A percentile compares a stretch with the other conserved stretches of the same genome.
Conservation (phyloP, 2,888 invertebrate genomes). For the Capitulum mitella region DNA sequence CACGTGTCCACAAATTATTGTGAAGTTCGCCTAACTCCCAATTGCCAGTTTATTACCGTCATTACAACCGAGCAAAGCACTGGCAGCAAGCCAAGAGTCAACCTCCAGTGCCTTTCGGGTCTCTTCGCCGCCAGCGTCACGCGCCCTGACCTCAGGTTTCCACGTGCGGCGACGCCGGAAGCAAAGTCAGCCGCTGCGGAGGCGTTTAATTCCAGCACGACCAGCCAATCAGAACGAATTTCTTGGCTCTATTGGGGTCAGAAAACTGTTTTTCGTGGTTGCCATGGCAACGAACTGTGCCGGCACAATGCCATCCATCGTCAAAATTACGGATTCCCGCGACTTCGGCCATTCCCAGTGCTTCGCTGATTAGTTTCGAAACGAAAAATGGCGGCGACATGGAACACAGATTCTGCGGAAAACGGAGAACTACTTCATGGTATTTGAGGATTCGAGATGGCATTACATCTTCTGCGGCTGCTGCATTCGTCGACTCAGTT, state of each 20-base stretch:
- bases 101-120: neutral
- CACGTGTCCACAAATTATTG: neutral
- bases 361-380: neutral
- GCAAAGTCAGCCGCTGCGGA: neutral
- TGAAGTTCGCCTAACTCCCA: neutral
- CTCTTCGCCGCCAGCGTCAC: neutral
- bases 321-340: neutral
- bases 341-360: neutral
- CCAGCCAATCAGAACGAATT: slow-evolving; percentile 21
- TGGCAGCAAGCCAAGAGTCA: neutral
- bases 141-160: neutral
- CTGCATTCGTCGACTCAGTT: too few relatives aligned
- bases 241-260: neutral
- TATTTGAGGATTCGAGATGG: too few relatives aligned
- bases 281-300: neutral
- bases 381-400: slow-evolving; percentile 11
- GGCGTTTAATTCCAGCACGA: neutral
- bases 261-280: slow-evolving; percentile 10
- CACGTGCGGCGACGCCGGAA: neutral
- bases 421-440: too few relatives aligned
- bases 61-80: neutral
- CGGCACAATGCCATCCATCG: neutral
- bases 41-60: neutral
- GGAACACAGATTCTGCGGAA: too few relatives aligned
- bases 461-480: too few relatives aligned